Conservation (phyloP, 2,113 vertebrate species). For the Oryzias javanicus region DNA sequence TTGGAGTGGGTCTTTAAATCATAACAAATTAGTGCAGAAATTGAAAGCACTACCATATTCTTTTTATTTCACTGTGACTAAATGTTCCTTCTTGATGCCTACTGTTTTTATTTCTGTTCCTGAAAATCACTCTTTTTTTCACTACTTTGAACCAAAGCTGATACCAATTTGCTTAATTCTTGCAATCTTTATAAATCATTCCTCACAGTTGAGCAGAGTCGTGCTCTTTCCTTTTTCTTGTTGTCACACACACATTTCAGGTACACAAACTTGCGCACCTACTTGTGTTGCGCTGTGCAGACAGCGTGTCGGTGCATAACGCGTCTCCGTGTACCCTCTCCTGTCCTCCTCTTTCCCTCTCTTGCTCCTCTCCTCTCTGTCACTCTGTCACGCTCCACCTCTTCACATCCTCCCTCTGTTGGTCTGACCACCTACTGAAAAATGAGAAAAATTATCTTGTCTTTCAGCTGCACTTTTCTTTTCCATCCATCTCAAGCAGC, state of each 20-base stretch:
- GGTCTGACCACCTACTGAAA: constrained; percentile 43
- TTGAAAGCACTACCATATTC: too few species aligned
- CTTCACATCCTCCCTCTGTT: constrained; percentile 13
- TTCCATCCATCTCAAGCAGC: constrained; percentile 52
- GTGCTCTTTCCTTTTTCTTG: not conserved
- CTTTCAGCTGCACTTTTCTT: constrained; percentile 54
- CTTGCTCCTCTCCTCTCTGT: constrained; percentile 39
- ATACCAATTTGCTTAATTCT: not conserved
- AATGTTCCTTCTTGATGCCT: too few species aligned
- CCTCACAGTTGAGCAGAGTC: not conserved
- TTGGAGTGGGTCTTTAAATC: too few species aligned
- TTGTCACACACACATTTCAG: not conserved
- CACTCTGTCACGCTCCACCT: constrained; percentile 56
- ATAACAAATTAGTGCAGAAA: too few species aligned
- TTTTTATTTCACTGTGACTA: too few species aligned
- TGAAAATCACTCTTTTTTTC: too few species aligned
- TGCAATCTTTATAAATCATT: not conserved
- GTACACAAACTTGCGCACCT: constrained; percentile 1
- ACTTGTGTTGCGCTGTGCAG: constrained; percentile 20
- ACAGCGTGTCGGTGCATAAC: constrained; percentile 38
- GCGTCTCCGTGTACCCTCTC: constrained; percentile 39
- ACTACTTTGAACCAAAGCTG: too few species aligned
- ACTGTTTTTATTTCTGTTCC: too few species aligned
- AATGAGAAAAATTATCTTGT: constrained; percentile 57
- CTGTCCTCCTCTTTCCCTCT: constrained; percentile 37